Evolutionary conservation across 2,888 invertebrate genomes (phyloP), one percentile per base, ranked within the genome.

Genomic region (Panzeria rudis): DNA sequence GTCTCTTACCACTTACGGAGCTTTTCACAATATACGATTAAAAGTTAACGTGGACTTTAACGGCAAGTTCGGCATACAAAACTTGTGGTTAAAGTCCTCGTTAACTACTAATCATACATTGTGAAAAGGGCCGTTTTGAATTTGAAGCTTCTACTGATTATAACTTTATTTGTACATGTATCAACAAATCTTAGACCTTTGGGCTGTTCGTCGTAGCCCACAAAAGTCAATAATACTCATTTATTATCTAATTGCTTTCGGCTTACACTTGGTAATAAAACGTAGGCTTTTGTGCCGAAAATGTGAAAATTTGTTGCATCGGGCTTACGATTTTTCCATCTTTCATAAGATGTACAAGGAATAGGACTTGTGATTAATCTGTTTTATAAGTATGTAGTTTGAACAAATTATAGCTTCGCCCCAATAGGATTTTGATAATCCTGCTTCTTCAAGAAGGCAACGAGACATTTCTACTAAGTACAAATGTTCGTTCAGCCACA

Each of bases 381-480:
- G 64, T 79, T 84, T 52, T 82, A n/a, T n/a, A n/a, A n/a, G 78
- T 6, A 85, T 56, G 29, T 75, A 50, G 25, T 66, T 72, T 4
- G 80, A 66, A 17, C 77, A 85, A 4, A 56, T 66, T 44, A 85
- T 25, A 4, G 86, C 83, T 69, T 86, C 80, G 8, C 66, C 77
- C 77, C 80, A 86, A 61, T 73, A 86, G 8, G 38, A 17, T 25
- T 79, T 89, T 87, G 47, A 87, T 17, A 89, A 52, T 23, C 75
- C 81, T 9, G 35, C 35, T 35, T 35, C 35, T 8, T 35, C 35
- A 35, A 35, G 35, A 88, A 15, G n/a, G n/a, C n/a, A n/a, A n/a
- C 89, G 78, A 38, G 88, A 87, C 86, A 85, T 85, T 64, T 88
- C 88, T 9, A 86, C 75, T 9, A 88, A 64, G 13, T 87, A 86